Percentiles rank a stretch among this genome's conserved stretches.
These are phyloP conservation scores for Dascillus cervinus DNA, from an alignment of 2,888 invertebrate genomes.

Conservation along the genomic window DNA sequence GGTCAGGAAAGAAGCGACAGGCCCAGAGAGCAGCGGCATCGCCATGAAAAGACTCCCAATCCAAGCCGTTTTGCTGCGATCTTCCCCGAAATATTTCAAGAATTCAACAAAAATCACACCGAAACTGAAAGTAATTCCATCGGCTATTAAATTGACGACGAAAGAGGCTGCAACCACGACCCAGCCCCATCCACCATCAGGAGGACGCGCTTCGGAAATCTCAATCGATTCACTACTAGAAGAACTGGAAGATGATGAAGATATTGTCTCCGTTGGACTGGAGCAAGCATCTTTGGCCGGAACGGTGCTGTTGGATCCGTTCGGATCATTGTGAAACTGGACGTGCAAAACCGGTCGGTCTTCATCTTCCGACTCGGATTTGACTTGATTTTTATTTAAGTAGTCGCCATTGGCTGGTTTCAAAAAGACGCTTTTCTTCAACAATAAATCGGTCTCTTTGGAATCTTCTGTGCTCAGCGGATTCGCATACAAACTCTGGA, in stretches of 20 bases:
- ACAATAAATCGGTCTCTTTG: conserved; percentile 16
- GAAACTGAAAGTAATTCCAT: conserved; percentile 88
- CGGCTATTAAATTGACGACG: conserved; percentile 83
- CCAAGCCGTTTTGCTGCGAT: conserved; percentile 82
- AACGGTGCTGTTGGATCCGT: conserved; percentile 18
- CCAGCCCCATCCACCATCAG: conserved; percentile 93
- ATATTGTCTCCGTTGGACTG: conserved; percentile 31
- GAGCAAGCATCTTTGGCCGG: conserved; percentile 20
- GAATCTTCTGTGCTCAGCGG: conserved; percentile 5
- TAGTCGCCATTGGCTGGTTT: background rate
- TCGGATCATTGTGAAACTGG: conserved; percentile 46
- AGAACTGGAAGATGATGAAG: conserved; percentile 39
- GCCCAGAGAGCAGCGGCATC: conserved; percentile 80
- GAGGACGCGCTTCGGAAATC: conserved; percentile 62
- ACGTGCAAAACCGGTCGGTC: conserved; percentile 47
- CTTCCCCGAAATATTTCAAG: conserved; percentile 74
- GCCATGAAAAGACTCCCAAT: conserved; percentile 88
- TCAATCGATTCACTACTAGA: conserved; percentile 57
- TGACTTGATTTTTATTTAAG: conserved; percentile 3
- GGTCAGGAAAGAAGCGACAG: conserved; percentile 75
- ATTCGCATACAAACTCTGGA: conserved; percentile 11
- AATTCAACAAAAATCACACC: conserved; percentile 85
- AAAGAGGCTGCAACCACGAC: conserved; percentile 84
- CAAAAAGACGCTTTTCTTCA: conserved; percentile 5
- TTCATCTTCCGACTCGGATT: conserved; percentile 23